These are phyloP conservation scores for Erythrocercus mccallii DNA, from an alignment of 2,113 vertebrate genomes.

Conservation along the genomic window DNA sequence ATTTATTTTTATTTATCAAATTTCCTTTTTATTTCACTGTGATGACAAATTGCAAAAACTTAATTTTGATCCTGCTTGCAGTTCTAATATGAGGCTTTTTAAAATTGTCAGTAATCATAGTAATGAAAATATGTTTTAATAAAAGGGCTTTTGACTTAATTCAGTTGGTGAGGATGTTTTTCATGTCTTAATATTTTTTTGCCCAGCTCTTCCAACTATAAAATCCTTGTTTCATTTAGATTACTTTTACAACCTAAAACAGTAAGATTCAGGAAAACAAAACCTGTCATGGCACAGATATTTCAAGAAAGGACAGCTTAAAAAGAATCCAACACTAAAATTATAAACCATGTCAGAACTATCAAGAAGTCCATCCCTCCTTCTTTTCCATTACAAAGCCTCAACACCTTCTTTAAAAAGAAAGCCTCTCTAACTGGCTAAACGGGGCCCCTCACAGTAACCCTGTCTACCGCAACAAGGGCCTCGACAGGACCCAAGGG, in stretches of 20 bases:
- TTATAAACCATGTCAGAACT: not conserved
- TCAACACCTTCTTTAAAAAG: not conserved
- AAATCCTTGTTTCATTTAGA: not conserved
- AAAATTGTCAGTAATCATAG: not conserved
- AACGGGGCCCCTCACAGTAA: not conserved
- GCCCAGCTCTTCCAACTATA: not conserved
- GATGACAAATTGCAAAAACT: not conserved
- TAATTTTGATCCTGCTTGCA: not conserved
- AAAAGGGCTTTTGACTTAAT: not conserved
- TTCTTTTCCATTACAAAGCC: not conserved
- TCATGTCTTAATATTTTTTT: not conserved
- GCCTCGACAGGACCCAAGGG: not conserved
- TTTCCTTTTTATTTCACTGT: not conserved
- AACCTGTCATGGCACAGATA: not conserved
- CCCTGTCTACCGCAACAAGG: not conserved
- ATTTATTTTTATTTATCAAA: too few species aligned
- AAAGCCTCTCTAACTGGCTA: not conserved
- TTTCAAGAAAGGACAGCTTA: not conserved
- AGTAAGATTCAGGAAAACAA: not conserved
- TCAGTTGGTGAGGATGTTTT: not conserved
- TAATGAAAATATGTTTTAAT: not conserved
- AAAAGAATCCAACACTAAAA: constrained; percentile 6
- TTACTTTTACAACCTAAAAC: not conserved
- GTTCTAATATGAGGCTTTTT: not conserved
- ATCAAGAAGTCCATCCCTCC: not conserved